Base-by-base conservation (phyloP, 2,113 vertebrate species). In the Ammodytes marinus region DNA sequence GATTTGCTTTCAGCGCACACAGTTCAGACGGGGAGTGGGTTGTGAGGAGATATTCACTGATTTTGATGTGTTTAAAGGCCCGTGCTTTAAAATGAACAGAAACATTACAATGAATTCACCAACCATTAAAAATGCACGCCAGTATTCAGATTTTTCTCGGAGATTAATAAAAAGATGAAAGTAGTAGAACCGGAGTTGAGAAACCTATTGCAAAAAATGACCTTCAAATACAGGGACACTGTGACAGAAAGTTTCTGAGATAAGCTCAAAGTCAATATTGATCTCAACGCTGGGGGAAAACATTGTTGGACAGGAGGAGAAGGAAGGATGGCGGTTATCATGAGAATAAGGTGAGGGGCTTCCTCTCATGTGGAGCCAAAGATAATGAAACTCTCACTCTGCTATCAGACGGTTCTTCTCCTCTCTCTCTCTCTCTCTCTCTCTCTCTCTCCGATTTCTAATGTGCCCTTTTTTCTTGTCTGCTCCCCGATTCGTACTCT, bases 311-410 rank as follows among this genome's bases (percentile, higher is more conserved):
- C 15, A 50, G 5, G 49, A 49, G 46, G 45, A 64, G 65, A 43
- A 17, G 45, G 9, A 69, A 64, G 54, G 59, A 67, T 2, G 66
- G 35, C 55, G 11, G 63, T 77, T 68, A 68, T 74, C 13, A 60
- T 57, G 45, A 13, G 57, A 61, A 54, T 60, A 43, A 40, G 65
- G 59, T 53, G 57, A 80, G 59, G 79, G 58, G 71, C 35, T 17
- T 71, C 3, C 15, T 63, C 60, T 79, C 54, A 58, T n/a, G 53
- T 17, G 68, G 19, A 75, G 76, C 2, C 1, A 13, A 45, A 65
- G 39, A 81, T 69, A 68, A 80, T 17, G 63, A 2, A 66, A 19
- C 63, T 50, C 55, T 63, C 27, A 27, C 52, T 63, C 52, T 42
- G 59, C 63, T 19, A 46, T 49, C 19, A 66, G 19, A n/a, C 6